phyloP scores from a whole-genome alignment of 1,140 invertebrate genomes.

The Popillia japonica region DNA sequence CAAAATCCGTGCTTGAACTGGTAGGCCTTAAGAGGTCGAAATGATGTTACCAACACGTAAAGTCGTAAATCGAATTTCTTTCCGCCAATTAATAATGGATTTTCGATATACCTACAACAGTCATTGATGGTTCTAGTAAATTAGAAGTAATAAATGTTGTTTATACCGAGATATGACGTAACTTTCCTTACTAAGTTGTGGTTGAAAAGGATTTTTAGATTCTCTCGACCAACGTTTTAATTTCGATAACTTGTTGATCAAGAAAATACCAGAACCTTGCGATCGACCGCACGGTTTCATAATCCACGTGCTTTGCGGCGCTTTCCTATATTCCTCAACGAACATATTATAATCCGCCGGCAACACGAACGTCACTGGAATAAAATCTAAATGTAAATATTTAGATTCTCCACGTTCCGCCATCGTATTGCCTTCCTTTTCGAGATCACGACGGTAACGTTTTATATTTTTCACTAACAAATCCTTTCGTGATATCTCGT shows the following conservation, averaged over 20 bases:
- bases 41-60: constrained; percentile 87
- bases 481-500: constrained; percentile 94
- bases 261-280: constrained; percentile 86
- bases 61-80: constrained; percentile 89
- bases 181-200: constrained; percentile 83
- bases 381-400: constrained; percentile 86
- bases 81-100: constrained; percentile 86
- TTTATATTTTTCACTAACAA: constrained; percentile 96
- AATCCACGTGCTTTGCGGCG: constrained; percentile 94
- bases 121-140: not conserved
- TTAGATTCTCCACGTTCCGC: constrained; percentile 80
- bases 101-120: constrained; percentile 75
- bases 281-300: constrained; percentile 97
- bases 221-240: constrained; percentile 88
- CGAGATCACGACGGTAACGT: constrained; percentile 89
- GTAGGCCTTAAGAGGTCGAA: constrained; percentile 82
- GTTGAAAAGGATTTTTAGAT: constrained; percentile 83
- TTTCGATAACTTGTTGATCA: constrained; percentile 89
- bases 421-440: constrained; percentile 86
- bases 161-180: constrained; percentile 89
- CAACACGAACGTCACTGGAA: constrained; percentile 91
- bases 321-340: constrained; percentile 92
- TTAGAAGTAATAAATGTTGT: too few species aligned
- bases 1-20: constrained; percentile 83
- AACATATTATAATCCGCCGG: constrained; percentile 96